A percentile compares a stretch with the other conserved stretches of the same genome.
phyloP scores from a whole-genome alignment of 2,797 vertebrate genomes.

The Benthosema pterotum region DNA sequence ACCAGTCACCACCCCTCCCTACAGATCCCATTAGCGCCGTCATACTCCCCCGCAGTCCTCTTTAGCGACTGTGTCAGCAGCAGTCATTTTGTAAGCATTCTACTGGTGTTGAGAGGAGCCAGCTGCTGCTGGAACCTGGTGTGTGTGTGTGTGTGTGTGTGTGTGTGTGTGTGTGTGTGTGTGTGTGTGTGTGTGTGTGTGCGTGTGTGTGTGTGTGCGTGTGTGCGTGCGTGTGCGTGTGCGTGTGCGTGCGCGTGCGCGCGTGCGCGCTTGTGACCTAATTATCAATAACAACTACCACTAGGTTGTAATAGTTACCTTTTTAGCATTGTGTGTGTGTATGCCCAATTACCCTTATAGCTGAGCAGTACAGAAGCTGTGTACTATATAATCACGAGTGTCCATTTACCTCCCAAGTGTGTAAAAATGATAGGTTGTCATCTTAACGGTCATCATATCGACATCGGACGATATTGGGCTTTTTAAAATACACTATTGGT shows the following conservation, averaged over 20 bases:
- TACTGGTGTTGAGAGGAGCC: constrained; percentile 26
- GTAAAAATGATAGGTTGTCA: too few relatives aligned
- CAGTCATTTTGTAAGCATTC: constrained; percentile 31
- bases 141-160: too few relatives aligned
- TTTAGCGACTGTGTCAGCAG: constrained; percentile 10
- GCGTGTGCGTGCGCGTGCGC: too few relatives aligned
- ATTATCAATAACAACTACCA: too few relatives aligned
- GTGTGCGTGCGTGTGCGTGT: too few relatives aligned
- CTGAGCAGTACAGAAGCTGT: constrained; percentile 16
- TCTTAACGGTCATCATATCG: too few relatives aligned
- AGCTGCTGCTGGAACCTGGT: constrained; percentile 41
- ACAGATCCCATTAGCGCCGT: constrained; percentile 16
- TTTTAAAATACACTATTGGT: too few relatives aligned
- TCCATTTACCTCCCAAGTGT: too few relatives aligned
- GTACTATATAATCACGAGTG: not conserved
- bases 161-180: too few relatives aligned
- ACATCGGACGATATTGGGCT: too few relatives aligned
- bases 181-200: too few relatives aligned
- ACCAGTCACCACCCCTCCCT: not conserved
- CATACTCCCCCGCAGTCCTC: constrained; percentile 6
- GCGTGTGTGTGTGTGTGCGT: constrained; percentile 14
- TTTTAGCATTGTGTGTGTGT: not conserved
- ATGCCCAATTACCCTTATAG: constrained; percentile 34
- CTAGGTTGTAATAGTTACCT: too few relatives aligned
- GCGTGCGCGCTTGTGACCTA: constrained; percentile 1